Percentiles rank a stretch among this genome's conserved stretches.
Evolutionary conservation across 2,888 invertebrate genomes (phyloP).

Genomic region (Ethmia dodecea): DNA sequence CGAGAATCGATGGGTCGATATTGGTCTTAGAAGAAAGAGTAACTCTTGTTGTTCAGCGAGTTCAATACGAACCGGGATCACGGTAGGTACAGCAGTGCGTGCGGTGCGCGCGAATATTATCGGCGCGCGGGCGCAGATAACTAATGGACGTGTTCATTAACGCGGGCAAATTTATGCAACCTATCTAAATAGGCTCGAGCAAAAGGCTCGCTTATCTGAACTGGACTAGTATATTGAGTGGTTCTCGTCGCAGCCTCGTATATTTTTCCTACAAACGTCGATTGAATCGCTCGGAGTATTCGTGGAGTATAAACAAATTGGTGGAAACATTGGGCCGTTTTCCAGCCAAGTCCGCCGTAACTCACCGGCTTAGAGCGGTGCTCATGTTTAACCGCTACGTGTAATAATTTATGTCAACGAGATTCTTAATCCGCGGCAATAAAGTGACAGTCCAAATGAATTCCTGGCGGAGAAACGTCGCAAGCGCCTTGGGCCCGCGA

Average conservation of each 20-base stretch:
- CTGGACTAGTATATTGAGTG: constrained; percentile 3
- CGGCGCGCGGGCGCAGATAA: constrained; percentile 2
- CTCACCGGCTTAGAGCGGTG: constrained; percentile 18
- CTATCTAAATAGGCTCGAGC: constrained; percentile 11
- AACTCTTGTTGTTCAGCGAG: no score
- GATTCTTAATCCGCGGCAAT: constrained; percentile 62
- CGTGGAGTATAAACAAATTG: constrained; percentile 4
- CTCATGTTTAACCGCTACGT: constrained; percentile 35
- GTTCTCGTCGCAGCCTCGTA: constrained; percentile 5
- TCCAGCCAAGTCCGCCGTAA: constrained; percentile 11
- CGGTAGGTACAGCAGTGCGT: no score
- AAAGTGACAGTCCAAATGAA: constrained; percentile 58
- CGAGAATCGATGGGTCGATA: constrained; percentile 28
- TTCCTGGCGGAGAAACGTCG: constrained; percentile 35
- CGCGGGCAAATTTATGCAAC: constrained; percentile 21
- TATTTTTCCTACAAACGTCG: constrained; percentile 11
- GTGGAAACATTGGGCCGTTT: not conserved
- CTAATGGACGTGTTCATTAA: constrained; percentile 16
- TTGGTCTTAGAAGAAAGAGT: constrained; percentile 38
- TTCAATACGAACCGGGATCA: no score
- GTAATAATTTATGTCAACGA: constrained; percentile 63
- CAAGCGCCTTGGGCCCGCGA: constrained; percentile 27
- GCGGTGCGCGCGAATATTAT: not conserved
- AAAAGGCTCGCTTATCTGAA: constrained; percentile 3
- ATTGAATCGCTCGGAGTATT: not conserved